Conservation (phyloP, 2,888 invertebrate genomes). For the Pachycephus smyrnensis region DNA sequence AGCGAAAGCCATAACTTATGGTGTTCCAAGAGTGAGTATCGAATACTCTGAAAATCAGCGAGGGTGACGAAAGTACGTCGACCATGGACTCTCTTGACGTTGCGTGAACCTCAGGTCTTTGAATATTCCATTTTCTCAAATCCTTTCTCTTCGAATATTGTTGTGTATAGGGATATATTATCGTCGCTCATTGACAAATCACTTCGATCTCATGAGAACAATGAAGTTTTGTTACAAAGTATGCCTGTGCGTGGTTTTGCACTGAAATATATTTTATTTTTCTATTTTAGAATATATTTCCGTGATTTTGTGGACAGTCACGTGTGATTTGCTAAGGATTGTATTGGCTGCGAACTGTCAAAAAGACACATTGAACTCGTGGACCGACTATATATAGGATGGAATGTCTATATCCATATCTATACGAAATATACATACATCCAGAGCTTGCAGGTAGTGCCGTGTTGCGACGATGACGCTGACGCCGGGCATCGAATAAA, state of each 20-base stretch:
- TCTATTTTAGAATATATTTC: no score
- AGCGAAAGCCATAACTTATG: slow-evolving; percentile 61
- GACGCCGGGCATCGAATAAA: background rate
- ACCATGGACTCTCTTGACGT: background rate
- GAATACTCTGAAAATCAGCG: slow-evolving; percentile 11
- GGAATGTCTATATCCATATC: background rate
- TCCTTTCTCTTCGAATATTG: background rate
- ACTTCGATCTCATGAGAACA: background rate
- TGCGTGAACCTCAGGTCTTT: background rate
- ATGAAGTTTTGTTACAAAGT: background rate
- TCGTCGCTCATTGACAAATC: background rate
- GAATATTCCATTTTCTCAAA: background rate
- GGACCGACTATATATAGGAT: background rate
- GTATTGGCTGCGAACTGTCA: no score
- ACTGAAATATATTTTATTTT: background rate
- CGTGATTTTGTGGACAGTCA: no score
- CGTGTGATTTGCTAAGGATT: no score
- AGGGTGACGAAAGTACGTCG: background rate
- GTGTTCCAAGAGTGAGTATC: slow-evolving; percentile 33
- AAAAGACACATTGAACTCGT: no score
- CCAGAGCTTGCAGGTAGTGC: background rate
- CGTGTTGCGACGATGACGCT: background rate
- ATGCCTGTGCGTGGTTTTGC: background rate
- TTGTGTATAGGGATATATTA: background rate
- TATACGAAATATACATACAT: background rate